Evolutionary conservation across 2,113 vertebrate species (phyloP).

Genomic region (cattle (Bos taurus)): DNA sequence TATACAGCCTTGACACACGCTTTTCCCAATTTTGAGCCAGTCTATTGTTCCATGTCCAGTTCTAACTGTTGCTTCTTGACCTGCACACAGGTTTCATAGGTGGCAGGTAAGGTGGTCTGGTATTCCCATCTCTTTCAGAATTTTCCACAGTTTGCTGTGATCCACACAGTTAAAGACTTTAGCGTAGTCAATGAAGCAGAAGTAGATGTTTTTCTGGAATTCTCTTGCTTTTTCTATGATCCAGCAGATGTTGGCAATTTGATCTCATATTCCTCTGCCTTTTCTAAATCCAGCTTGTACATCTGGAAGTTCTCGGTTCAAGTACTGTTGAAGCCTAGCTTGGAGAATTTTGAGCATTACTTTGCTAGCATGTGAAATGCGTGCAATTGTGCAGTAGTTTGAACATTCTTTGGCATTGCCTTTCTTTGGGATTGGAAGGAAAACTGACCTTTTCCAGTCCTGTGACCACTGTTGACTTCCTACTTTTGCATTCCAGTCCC

Average conservation of each 20-base stretch:
- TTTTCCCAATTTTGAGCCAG: not conserved
- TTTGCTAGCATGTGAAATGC: not conserved
- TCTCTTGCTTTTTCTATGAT: not conserved
- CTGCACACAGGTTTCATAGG: not conserved
- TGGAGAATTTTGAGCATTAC: not conserved
- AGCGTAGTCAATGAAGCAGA: not conserved
- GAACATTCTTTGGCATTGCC: not conserved
- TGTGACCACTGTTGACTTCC: not conserved
- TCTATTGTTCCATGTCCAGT: not conserved
- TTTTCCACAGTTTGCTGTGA: not conserved
- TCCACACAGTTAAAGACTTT: not conserved
- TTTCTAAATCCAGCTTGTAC: not conserved
- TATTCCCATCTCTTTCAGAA: not conserved
- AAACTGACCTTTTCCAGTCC: not conserved
- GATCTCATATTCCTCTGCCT: not conserved
- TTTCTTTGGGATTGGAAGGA: not conserved
- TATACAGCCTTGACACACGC: not conserved
- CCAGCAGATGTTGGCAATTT: not conserved
- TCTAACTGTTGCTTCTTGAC: not conserved
- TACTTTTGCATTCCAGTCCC: not conserved
- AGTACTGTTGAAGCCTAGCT: not conserved
- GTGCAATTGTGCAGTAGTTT: not conserved
- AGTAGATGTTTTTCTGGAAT: not conserved
- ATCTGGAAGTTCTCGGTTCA: not conserved
- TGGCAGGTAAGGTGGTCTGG: not conserved